Evolutionary conservation across 2,797 vertebrate genomes (phyloP).

Genomic region (Enoplosus armatus): DNA sequence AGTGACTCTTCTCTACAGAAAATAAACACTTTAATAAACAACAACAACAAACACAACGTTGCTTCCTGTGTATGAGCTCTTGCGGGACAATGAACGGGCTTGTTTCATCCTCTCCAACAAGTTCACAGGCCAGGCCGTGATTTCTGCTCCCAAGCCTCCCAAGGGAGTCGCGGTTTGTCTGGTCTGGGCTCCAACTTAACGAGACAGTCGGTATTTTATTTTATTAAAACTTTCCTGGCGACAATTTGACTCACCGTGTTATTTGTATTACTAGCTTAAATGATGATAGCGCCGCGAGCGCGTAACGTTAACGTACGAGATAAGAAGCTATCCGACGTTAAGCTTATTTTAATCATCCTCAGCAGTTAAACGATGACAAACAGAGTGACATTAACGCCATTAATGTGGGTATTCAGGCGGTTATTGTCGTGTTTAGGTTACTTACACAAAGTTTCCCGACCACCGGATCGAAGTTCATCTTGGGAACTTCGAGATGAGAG

Average conservation of each 20-base stretch:
- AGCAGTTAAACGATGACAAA: background rate
- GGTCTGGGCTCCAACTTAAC: background rate
- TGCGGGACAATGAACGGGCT: conserved; percentile 67
- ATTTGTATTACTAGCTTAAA: background rate
- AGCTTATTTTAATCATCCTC: background rate
- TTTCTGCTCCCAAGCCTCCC: conserved; percentile 34
- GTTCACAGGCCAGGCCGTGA: conserved; percentile 65
- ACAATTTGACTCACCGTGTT: background rate
- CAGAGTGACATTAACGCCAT: accelerated
- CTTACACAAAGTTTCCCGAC: conserved; percentile 73
- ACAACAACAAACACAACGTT: conserved; percentile 50
- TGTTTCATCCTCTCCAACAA: conserved; percentile 62
- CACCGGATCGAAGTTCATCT: conserved; percentile 80
- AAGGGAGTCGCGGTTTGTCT: background rate
- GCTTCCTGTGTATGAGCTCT: conserved; percentile 52
- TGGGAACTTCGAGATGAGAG: conserved; percentile 73
- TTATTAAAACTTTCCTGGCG: background rate
- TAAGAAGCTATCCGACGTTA: background rate
- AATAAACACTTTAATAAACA: conserved; percentile 50
- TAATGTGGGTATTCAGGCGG: accelerated
- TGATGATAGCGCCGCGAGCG: background rate
- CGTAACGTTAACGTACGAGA: no score
- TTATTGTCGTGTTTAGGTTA: conserved; percentile 22
- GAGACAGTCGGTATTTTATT: background rate
- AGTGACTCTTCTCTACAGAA: conserved; percentile 5